Evolutionary conservation across 2,888 invertebrate genomes (phyloP).

Genomic region (Hydropsyche betteni): DNA sequence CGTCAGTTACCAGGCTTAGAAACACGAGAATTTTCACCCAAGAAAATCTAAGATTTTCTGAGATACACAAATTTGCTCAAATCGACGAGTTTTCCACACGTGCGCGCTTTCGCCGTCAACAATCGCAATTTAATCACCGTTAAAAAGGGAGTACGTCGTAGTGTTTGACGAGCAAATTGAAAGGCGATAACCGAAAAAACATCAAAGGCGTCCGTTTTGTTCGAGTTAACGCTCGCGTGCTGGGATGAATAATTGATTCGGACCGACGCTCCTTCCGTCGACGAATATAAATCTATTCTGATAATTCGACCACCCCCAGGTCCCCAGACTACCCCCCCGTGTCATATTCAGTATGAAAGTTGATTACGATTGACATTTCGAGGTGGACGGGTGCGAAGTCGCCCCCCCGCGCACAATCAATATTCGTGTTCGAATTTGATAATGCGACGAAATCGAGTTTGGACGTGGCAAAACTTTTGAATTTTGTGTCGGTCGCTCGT

Average conservation of each 20-base stretch:
- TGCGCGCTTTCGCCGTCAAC: too few species aligned
- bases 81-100: too few species aligned
- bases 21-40: too few species aligned
- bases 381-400: neutral
- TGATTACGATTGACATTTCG: conserved; percentile 28
- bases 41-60: too few species aligned
- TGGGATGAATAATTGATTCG: conserved; percentile 23
- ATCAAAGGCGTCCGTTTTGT: conserved; percentile 15
- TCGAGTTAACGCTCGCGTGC: conserved; percentile 24
- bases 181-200: neutral
- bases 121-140: too few species aligned
- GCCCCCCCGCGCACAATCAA: conserved; percentile 6
- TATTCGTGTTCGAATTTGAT: conserved; percentile 18
- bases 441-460: conserved; percentile 24
- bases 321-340: neutral
- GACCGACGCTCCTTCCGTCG: neutral
- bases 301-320: conserved; percentile 7
- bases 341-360: conserved; percentile 19
- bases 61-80: too few species aligned
- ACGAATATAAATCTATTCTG: conserved; percentile 19
- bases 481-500: conserved; percentile 7
- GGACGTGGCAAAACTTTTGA: conserved; percentile 16
- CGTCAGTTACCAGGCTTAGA: too few species aligned
- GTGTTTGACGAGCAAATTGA: conserved; percentile 19
- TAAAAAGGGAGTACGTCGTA: neutral